phyloP scores from a whole-genome alignment of 1,140 invertebrate species.

The Formica selysi region DNA sequence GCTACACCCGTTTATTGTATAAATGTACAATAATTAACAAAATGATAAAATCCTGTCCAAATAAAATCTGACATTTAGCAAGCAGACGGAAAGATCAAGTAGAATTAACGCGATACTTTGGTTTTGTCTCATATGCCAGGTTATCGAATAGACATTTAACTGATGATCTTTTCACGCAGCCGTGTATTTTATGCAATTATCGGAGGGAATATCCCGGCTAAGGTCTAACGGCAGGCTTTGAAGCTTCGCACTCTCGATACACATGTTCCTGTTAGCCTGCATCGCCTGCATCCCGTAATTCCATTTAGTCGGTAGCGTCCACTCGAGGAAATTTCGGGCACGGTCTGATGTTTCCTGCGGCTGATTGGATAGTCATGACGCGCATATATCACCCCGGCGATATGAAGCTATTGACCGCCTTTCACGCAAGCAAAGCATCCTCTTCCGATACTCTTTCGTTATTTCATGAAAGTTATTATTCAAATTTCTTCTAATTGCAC shows the following conservation, averaged over 20 bases:
- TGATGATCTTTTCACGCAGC: not conserved
- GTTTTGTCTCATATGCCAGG: not conserved
- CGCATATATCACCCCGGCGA: not conserved
- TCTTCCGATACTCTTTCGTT: not conserved
- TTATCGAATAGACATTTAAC: not conserved
- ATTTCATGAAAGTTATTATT: not conserved
- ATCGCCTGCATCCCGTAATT: slow-evolving; percentile 55
- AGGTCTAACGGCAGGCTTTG: slow-evolving; percentile 34
- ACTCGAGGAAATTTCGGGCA: slow-evolving; percentile 53
- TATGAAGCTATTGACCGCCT: slow-evolving; percentile 23
- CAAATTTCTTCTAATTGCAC: not conserved
- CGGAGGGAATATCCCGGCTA: not conserved
- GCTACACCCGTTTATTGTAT: not conserved
- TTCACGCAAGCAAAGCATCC: not conserved
- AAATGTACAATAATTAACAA: not conserved
- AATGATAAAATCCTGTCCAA: not conserved
- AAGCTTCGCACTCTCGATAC: slow-evolving; percentile 38
- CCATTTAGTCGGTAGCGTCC: slow-evolving; percentile 35
- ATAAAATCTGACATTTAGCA: not conserved
- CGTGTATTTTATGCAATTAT: slow-evolving; percentile 40
- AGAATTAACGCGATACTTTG: not conserved
- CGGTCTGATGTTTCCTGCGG: slow-evolving; percentile 51
- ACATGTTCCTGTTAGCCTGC: slow-evolving; percentile 27
- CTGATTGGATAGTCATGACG: slow-evolving; percentile 60
- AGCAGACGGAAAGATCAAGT: not conserved